Evolutionary conservation across 2,888 invertebrate species (phyloP).

Genomic region (Eilema sororculum): DNA sequence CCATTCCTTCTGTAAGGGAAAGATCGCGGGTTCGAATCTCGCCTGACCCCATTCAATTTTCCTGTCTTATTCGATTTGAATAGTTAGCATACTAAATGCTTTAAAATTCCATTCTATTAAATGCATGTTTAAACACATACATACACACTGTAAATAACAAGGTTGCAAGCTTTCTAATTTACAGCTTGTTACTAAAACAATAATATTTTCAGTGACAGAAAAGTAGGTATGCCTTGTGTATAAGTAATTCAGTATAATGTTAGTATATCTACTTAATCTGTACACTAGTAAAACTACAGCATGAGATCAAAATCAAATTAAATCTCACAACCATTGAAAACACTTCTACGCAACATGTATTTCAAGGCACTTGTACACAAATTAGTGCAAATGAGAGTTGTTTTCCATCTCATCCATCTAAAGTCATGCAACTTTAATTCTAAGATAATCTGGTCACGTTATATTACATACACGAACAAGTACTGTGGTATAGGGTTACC

Average conservation of each 20-base stretch:
- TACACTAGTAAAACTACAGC: neutral
- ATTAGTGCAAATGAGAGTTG: constrained; percentile 3
- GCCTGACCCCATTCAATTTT: too few relatives aligned
- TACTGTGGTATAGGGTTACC: neutral
- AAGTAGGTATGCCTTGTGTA: too few relatives aligned
- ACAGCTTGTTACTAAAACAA: neutral
- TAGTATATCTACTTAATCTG: neutral
- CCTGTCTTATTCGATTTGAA: too few relatives aligned
- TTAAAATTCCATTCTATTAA: too few relatives aligned
- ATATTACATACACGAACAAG: constrained; percentile 23
- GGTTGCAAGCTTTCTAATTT: neutral
- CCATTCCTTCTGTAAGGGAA: too few relatives aligned
- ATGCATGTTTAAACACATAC: too few relatives aligned
- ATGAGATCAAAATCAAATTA: neutral
- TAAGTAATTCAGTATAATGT: too few relatives aligned
- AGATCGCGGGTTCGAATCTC: too few relatives aligned
- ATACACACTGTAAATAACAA: neutral
- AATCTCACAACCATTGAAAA: neutral
- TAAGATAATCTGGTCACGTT: constrained; percentile 19
- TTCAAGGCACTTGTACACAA: constrained; percentile 9
- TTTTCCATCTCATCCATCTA: constrained; percentile 18
- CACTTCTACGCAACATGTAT: neutral
- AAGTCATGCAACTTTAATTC: constrained; percentile 1
- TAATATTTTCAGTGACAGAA: too few relatives aligned
- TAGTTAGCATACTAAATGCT: too few relatives aligned